Evolutionary conservation across 2,888 invertebrate genomes (phyloP).

Genomic region (Xanthia togata): DNA sequence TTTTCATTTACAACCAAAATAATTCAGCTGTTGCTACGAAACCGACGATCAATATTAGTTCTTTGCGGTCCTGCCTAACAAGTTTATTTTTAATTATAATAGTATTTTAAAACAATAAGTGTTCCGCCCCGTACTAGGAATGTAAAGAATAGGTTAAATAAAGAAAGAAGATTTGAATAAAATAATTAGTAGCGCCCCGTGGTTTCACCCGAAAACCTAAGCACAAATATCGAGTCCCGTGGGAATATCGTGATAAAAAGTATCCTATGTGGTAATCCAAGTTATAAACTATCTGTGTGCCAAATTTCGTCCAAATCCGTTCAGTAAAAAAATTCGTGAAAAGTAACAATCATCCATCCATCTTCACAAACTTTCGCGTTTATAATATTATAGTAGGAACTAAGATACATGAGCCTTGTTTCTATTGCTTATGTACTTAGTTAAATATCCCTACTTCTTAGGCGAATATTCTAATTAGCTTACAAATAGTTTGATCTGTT

Average conservation of each 20-base stretch:
- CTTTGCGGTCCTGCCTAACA: background rate
- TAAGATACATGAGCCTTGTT: background rate
- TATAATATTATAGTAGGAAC: no score
- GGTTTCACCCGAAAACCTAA: no score
- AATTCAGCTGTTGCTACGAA: slow-evolving; percentile 16
- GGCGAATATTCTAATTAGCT: background rate
- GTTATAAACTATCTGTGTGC: no score
- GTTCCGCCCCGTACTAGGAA: background rate
- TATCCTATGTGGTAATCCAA: no score
- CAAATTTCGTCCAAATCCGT: no score
- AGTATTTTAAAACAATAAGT: background rate
- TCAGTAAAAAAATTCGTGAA: no score
- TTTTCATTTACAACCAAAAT: slow-evolving; percentile 52
- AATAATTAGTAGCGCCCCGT: background rate
- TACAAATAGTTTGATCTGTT: background rate
- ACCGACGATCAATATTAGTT: background rate
- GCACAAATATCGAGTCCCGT: no score
- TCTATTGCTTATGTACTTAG: background rate
- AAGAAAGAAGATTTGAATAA: background rate
- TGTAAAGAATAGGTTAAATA: background rate
- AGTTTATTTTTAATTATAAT: slow-evolving; percentile 16
- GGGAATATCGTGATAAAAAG: no score
- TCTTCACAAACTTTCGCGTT: no score
- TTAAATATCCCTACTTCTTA: background rate
- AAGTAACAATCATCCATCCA: no score